Evolutionary conservation across 2,797 vertebrate genomes (phyloP).

Genomic region (Fratercula arctica): DNA sequence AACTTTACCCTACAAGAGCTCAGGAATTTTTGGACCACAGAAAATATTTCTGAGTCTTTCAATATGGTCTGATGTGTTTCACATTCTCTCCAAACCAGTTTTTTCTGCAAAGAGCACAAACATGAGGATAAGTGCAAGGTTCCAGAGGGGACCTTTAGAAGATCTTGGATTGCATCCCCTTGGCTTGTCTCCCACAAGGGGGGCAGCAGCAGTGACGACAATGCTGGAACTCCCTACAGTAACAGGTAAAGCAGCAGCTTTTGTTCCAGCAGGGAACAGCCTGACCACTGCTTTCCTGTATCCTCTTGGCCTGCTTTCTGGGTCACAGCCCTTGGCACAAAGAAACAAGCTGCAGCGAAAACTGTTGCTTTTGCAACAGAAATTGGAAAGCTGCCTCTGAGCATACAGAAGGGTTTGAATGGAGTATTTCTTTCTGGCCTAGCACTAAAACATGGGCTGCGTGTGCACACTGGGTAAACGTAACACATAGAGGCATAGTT

Average conservation of each 20-base stretch:
- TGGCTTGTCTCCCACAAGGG: neutral
- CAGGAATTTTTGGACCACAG: neutral
- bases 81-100: neutral
- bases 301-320: neutral
- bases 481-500: neutral
- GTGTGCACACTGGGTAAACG: accelerated
- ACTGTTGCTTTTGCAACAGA: neutral
- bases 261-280: neutral
- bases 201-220: neutral
- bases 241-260: neutral
- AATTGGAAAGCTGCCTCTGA: neutral
- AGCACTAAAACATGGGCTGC: neutral
- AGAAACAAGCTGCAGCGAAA: neutral
- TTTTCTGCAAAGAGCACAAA: neutral
- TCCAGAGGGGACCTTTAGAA: neutral
- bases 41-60: neutral
- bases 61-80: neutral
- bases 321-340: neutral
- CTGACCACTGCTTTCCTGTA: neutral
- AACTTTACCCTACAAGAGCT: neutral
- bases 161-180: neutral
- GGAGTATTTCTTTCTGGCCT: neutral
- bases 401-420: accelerated
- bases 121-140: neutral
- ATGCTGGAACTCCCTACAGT: neutral